These are phyloP conservation scores for Lycopodina hypogea DNA, from an alignment of 37 sponge, comb jelly and placozoan species.

Conservation along the genomic window DNA sequence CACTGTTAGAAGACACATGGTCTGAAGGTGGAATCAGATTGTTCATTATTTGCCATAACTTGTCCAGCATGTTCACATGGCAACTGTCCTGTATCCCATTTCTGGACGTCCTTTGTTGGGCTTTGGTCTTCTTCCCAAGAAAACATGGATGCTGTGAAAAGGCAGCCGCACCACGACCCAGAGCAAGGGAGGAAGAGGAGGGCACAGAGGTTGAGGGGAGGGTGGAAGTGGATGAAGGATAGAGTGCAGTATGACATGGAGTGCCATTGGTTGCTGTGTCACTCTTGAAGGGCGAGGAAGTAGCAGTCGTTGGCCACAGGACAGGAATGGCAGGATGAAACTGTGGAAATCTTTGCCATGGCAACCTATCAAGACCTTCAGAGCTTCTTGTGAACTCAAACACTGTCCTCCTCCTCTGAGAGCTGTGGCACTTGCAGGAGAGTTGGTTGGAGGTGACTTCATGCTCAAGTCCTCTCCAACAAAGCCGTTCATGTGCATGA, in stretches of 20 bases:
- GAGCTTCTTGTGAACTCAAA: neutral
- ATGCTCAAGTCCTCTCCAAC: no score
- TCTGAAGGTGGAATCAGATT: no score
- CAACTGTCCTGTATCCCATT: no score
- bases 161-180: no score
- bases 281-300: neutral
- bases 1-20: no score
- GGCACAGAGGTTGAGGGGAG: neutral
- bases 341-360: conserved; percentile 21
- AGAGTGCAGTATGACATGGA: neutral
- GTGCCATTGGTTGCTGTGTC: neutral
- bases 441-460: neutral
- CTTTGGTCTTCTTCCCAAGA: neutral
- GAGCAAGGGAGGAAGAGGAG: neutral
- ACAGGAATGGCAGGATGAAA: conserved; percentile 18
- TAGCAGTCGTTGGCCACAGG: neutral
- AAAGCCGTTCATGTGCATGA: no score
- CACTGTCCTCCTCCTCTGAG: neutral
- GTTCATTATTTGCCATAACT: no score
- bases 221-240: neutral
- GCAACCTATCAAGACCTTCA: conserved; percentile 26
- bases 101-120: neutral
- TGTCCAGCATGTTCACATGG: no score
- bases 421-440: no score
- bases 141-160: no score